Evolutionary conservation across 2,797 vertebrate species (phyloP).

Genomic region (Centroberyx gerrardi): DNA sequence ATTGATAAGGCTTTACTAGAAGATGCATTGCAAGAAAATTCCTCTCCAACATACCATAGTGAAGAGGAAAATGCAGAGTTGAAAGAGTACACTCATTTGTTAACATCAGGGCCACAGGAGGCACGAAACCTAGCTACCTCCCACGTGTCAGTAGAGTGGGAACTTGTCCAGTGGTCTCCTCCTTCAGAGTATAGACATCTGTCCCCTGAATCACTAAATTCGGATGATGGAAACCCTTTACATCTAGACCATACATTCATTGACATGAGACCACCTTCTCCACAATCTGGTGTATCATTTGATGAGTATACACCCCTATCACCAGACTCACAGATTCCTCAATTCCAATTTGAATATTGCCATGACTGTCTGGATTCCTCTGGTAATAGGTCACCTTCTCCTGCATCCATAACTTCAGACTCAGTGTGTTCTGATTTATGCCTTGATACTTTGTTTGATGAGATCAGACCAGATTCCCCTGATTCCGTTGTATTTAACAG

Average conservation of each 20-base stretch:
- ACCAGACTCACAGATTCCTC: constrained; percentile 43
- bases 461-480: constrained; percentile 20
- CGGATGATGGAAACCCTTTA: neutral
- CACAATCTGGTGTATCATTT: constrained; percentile 26
- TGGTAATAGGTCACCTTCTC: constrained; percentile 3
- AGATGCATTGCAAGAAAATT: neutral
- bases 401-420: neutral
- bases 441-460: neutral
- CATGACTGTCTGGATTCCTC: neutral
- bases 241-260: neutral
- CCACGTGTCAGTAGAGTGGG: too few relatives aligned
- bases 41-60: too few relatives aligned
- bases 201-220: constrained; percentile 7
- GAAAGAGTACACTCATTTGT: neutral
- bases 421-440: neutral
- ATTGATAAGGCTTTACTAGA: neutral
- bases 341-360: constrained; percentile 20
- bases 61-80: neutral
- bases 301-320: constrained; percentile 29
- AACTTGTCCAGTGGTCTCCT: too few relatives aligned
- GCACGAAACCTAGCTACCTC: too few relatives aligned
- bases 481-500: neutral
- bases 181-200: neutral
- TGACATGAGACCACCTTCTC: constrained; percentile 29
- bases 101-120: neutral